phyloP scores from a whole-genome alignment of 1,140 invertebrate genomes.

The Lucilia sericata region DNA sequence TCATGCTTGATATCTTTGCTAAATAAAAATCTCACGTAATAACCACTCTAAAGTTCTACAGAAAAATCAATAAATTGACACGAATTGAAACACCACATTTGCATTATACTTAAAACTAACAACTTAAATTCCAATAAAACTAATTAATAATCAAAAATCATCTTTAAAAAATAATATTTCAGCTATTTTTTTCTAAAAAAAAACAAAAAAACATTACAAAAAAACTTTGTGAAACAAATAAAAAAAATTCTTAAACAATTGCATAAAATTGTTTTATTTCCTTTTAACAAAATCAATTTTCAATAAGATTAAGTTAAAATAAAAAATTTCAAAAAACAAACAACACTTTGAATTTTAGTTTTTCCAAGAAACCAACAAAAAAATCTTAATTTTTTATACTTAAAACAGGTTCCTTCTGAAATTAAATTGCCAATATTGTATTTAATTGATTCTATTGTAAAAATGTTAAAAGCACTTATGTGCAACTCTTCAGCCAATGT shows the following conservation, averaged over 20 bases:
- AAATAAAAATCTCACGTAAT: too few species aligned
- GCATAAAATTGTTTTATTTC: conserved; percentile 44
- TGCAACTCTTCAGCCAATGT: conserved; percentile 86
- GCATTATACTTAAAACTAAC: neutral
- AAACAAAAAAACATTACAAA: neutral
- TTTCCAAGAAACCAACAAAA: conserved; percentile 8
- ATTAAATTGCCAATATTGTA: conserved; percentile 95
- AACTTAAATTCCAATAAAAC: conserved; percentile 19
- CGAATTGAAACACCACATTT: too few species aligned
- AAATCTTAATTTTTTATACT: conserved; percentile 42
- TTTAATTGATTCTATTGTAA: conserved; percentile 99
- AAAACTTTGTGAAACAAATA: conserved; percentile 8
- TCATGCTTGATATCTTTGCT: too few species aligned
- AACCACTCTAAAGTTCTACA: too few species aligned
- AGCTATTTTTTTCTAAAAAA: neutral
- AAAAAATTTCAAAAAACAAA: neutral
- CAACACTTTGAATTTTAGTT: neutral
- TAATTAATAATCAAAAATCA: neutral
- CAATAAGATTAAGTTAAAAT: neutral
- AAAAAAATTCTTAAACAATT: conserved; percentile 35
- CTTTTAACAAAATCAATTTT: neutral
- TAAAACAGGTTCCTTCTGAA: conserved; percentile 81
- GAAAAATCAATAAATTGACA: too few species aligned
- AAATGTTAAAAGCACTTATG: conserved; percentile 91
- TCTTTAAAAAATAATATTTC: conserved; percentile 11